Percentiles rank a stretch among this genome's conserved stretches.
phyloP scores from a whole-genome alignment of 1,140 invertebrate species.

The Geopemphigus sp. region DNA sequence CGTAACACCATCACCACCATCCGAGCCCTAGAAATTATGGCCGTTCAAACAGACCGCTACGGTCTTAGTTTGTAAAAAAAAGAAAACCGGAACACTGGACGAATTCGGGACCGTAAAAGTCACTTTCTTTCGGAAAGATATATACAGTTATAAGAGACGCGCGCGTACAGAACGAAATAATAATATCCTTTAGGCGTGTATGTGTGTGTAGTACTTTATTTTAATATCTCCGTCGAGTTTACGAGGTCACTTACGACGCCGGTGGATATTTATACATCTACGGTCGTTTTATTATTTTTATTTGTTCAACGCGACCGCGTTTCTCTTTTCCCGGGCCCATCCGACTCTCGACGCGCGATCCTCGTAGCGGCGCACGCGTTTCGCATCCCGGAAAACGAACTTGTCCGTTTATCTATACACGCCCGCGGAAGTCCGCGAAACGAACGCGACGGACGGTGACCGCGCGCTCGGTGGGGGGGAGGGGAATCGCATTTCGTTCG shows the following conservation, averaged over 20 bases:
- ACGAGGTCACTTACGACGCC: neutral
- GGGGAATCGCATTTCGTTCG: too few species aligned
- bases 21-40: too few species aligned
- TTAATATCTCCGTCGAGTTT: neutral
- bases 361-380: neutral
- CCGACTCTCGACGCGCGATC: too few species aligned
- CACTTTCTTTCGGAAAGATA: constrained; percentile 3
- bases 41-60: too few species aligned
- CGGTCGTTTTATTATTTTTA: neutral
- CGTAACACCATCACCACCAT: too few species aligned
- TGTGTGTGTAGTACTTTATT: too few species aligned
- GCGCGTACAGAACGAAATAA: neutral
- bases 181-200: neutral
- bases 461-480: too few species aligned
- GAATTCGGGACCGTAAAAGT: neutral
- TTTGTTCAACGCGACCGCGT: neutral
- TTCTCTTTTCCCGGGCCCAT: constrained; percentile 21
- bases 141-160: neutral
- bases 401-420: too few species aligned
- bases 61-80: too few species aligned
- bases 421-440: too few species aligned
- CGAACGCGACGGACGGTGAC: too few species aligned
- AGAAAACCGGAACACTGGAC: too few species aligned
- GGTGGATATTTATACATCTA: neutral
- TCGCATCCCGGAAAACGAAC: neutral